Conservation (phyloP, 2,888 invertebrate genomes). For the Leucozona laternaria region DNA sequence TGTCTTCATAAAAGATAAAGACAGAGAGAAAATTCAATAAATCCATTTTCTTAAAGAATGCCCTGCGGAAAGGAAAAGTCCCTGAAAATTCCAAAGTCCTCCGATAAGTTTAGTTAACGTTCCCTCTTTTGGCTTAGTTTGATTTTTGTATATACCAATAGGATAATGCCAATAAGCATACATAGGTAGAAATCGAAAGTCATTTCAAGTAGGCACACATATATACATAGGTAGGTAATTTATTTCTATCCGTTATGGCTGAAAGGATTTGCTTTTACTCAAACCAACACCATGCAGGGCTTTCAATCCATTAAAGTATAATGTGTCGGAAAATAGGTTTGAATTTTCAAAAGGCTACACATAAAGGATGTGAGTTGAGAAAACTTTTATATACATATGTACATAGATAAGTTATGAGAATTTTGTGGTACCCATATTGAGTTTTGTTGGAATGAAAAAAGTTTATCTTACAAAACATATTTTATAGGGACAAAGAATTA, state of each 20-base stretch:
- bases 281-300: background rate
- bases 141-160: background rate
- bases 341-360: background rate
- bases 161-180: background rate
- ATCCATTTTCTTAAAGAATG: background rate
- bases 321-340: conserved; percentile 5
- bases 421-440: no score
- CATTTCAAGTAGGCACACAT: no score
- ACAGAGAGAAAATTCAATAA: background rate
- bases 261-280: conserved; percentile 19
- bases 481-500: no score
- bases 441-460: no score
- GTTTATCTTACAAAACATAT: no score
- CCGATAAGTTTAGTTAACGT: background rate
- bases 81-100: background rate
- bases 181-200: conserved; percentile 8
- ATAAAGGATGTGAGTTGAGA: background rate
- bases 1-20: background rate
- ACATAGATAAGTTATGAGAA: background rate
- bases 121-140: background rate
- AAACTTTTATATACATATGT: no score
- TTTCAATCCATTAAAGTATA: conserved; percentile 15
- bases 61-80: background rate
- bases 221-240: background rate
- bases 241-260: conserved; percentile 11